Percentiles rank a stretch among this genome's conserved stretches.
Conservation (phyloP, 2,888 invertebrate species). For the Chelonus formosanus region DNA sequence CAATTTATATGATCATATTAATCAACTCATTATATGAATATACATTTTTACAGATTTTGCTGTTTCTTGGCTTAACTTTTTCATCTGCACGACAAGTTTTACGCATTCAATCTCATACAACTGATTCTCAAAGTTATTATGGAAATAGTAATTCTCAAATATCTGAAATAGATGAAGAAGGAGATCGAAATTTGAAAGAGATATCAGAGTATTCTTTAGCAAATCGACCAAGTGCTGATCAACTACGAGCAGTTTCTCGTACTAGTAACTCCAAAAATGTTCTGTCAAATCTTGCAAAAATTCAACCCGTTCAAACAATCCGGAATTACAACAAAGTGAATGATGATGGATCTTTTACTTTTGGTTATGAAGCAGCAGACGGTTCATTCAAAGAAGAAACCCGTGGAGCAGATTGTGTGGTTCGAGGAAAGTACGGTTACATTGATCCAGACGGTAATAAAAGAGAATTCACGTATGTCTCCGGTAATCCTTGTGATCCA, state of each 20-base stretch:
- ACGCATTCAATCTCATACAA: conserved; percentile 65
- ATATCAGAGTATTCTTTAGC: conserved; percentile 41
- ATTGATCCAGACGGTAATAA: conserved; percentile 87
- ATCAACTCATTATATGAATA: too few species aligned
- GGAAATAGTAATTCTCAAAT: conserved; percentile 62
- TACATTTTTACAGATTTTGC: conserved; percentile 46
- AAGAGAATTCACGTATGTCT: conserved; percentile 85
- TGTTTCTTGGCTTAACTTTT: conserved; percentile 47
- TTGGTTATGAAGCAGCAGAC: conserved; percentile 82
- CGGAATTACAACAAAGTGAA: conserved; percentile 85
- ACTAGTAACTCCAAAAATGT: conserved; percentile 66
- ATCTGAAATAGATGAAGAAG: conserved; percentile 50
- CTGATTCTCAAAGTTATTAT: conserved; percentile 63
- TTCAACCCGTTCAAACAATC: conserved; percentile 83
- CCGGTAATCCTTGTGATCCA: conserved; percentile 86
- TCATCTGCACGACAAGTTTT: conserved; percentile 65
- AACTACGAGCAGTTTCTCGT: conserved; percentile 60
- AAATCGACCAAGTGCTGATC: conserved; percentile 56
- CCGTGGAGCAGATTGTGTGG: conserved; percentile 84
- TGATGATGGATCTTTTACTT: conserved; percentile 85
- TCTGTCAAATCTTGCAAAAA: conserved; percentile 67
- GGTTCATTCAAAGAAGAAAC: conserved; percentile 89
- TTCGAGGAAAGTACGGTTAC: conserved; percentile 87
- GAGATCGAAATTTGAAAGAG: conserved; percentile 46
- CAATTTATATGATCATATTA: conserved; percentile 40